Base-by-base conservation (phyloP, 37 sponge, comb jelly and placozoan species). In the Cliona cf. orientalis region DNA sequence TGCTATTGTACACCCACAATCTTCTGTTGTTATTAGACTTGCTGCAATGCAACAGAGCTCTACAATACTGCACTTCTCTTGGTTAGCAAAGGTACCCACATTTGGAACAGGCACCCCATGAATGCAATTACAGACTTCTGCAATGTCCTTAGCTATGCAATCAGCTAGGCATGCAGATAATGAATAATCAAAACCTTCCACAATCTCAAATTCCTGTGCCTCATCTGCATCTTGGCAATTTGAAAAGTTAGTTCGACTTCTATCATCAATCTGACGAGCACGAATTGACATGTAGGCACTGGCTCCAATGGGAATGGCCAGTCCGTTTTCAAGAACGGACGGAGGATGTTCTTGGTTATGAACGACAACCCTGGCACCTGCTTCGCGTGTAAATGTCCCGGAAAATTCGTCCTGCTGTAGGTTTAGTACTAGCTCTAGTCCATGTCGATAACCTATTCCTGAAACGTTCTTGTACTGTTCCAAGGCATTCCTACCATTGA, bases 141-240 rank as follows among this genome's bases (percentile, higher is more conserved):
- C 75, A 45, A 66, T 40, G 26, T 42, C 21, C 4, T 28, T 63
- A 2, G 44, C 25, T 21, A 38, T 36, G 45, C 63, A 58, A n/a
- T 82, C 59, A 3, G 4, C 21, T 3, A 53, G 80, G 42, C 80
- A 80, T 57, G 80, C 80, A 28, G 70, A 26, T 9, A 80, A 29
- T 56, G 70, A 69, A 31, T 80, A 80, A 19, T 57, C 25, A 49
- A 57, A 80, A 5, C 29, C 42, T 28, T 2, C 25, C 11, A 41
- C 31, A 21, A 80, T 2, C 1, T 17, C 22, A 7, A 40, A 40
- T 1, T 25, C 21, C 22, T 45, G n/a, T 55, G 11, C 40, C 33
- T 22, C 46, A 46, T 29, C 5, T 0, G 58, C 38, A 21, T 68
- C 29, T 14, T 19, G 55, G 32, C 80, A 69, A 1, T 37, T 28